A percentile compares a stretch with the other conserved stretches of the same genome.
phyloP scores from a whole-genome alignment of 2,113 vertebrate species.

The Tragelaphus scriptus region DNA sequence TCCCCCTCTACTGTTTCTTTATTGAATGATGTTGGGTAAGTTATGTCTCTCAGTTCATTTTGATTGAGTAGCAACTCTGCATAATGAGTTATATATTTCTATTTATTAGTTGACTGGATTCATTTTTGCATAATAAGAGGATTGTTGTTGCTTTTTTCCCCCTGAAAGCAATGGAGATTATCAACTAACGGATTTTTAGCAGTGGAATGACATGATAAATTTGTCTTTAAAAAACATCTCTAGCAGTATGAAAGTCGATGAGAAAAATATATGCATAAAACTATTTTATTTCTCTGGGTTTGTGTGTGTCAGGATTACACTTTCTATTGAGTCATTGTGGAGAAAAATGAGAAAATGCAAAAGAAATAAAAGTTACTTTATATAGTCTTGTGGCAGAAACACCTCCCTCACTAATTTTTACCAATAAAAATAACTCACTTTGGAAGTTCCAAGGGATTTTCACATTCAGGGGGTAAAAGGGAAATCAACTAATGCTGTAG shows the following conservation, averaged over 20 bases:
- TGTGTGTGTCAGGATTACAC: conserved; percentile 57
- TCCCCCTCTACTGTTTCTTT: neutral
- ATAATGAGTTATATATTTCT: neutral
- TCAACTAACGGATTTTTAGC: neutral
- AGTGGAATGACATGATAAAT: neutral
- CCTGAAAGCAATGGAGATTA: neutral
- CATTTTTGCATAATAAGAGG: neutral
- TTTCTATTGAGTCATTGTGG: conserved; percentile 60
- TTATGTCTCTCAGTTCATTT: neutral
- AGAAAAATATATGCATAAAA: neutral
- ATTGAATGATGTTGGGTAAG: neutral
- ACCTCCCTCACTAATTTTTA: conserved; percentile 54
- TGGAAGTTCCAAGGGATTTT: conserved; percentile 71
- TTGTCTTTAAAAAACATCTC: neutral
- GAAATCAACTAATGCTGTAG: conserved; percentile 69
- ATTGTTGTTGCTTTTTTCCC: neutral
- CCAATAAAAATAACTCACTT: conserved; percentile 72
- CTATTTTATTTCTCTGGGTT: conserved; percentile 61
- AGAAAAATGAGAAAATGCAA: conserved; percentile 55
- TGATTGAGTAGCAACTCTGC: neutral
- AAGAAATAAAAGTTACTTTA: conserved; percentile 54
- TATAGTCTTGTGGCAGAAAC: conserved; percentile 62
- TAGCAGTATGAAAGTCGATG: neutral
- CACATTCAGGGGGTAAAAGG: conserved; percentile 42
- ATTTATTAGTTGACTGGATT: neutral